Evolutionary conservation across 2,797 vertebrate species (phyloP), one percentile per base, ranked within the genome.

Genomic region (Crossoptilon crossoptilon): DNA sequence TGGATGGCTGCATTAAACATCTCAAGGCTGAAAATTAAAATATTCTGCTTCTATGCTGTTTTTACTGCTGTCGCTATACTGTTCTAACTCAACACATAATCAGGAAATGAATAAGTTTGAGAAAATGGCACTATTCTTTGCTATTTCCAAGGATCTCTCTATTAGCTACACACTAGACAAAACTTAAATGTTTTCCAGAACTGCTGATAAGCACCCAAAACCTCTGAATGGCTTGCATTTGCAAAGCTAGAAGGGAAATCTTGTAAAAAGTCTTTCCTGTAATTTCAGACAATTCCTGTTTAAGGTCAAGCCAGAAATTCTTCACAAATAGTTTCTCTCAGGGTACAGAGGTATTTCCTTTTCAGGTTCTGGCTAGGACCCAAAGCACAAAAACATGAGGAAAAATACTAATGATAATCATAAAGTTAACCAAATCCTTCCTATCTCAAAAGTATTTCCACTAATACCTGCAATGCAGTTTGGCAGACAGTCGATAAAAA

Each of bases 241-340:
- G 88, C 72, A 85, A 84, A 94, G 72, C 55, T 83, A 74, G 75
- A 43, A 84, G 91, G 91, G 88, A 96, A 96, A 91, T 77, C 94
- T 91, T 83, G 81, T 91, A 95, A 91, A 96, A 95, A 91, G 72
- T 74, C 86, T 90, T 95, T 96, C 93, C 95, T 95, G 94, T 91
- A 91, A 93, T 94, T 96, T 92, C 94, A 96, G 94, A 95, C 91
- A 95, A 95, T 95, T 96, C 93, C 93, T 95, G 93, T 94, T 95
- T 94, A 96, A 95, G 94, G 84, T 95, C 93, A 96, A 95, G 90
- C 66, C 88, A 95, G 88, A 94, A 96, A 96, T 96, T 94, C 86
- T 90, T 95, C 90, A 93, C 72, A 80, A 95, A 91, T 92, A 94
- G 26, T 94, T 96, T 94, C 88, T 96, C 90, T 94, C 14, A 15